These are phyloP conservation scores for Brachionus plicatilis DNA, from an alignment of 1,140 invertebrate species.

Conservation along the genomic window DNA sequence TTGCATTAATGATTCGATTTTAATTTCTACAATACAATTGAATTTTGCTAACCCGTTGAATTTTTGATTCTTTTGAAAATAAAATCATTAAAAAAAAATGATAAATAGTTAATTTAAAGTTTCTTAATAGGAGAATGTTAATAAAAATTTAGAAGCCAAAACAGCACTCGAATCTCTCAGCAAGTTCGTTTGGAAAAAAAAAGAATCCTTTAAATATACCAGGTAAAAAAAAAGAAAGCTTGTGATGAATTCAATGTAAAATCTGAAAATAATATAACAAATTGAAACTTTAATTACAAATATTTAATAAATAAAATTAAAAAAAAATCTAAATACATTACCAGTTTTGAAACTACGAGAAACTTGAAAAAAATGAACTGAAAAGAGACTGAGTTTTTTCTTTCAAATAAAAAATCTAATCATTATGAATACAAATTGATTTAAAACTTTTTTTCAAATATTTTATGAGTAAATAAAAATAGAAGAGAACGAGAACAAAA, in stretches of 20 bases:
- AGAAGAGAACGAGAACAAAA: background rate
- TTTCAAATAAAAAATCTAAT: conserved; percentile 21
- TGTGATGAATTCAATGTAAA: background rate
- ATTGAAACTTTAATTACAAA: conserved; percentile 14
- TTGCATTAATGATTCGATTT: background rate
- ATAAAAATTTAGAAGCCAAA: background rate
- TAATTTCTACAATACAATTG: background rate
- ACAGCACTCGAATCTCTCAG: background rate
- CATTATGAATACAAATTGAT: conserved; percentile 31
- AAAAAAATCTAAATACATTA: background rate
- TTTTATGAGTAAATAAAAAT: conserved; percentile 30
- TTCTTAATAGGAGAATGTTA: background rate
- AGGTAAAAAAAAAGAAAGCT: background rate
- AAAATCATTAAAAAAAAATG: background rate
- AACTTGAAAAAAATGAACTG: background rate
- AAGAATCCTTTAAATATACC: background rate
- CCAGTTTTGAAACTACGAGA: background rate
- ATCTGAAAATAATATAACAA: background rate
- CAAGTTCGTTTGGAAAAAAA: background rate
- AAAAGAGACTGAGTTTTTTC: background rate
- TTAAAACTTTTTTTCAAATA: conserved; percentile 30
- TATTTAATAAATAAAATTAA: conserved; percentile 1
- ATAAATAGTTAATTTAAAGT: background rate
- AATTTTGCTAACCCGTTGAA: background rate
- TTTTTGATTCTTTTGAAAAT: too few species aligned